phyloP scores from a whole-genome alignment of 2,113 vertebrate species.

The Corythornis vintsioides region DNA sequence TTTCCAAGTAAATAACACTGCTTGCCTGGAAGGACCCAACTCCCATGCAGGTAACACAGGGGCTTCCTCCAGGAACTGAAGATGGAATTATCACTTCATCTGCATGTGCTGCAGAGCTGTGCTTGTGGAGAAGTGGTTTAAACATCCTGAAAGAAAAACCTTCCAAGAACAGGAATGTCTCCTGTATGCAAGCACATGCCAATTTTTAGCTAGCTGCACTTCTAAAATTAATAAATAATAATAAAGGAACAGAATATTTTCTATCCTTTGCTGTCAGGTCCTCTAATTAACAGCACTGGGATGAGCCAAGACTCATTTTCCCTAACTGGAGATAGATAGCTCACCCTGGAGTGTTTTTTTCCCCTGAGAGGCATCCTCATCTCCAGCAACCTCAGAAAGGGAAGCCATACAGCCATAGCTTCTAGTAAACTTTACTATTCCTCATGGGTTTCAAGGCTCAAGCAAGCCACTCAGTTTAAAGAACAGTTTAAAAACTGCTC shows the following conservation, averaged over 20 bases:
- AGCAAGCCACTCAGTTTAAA: neutral
- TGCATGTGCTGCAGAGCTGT: neutral
- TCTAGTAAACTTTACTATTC: neutral
- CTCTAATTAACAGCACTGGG: neutral
- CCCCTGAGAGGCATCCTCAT: neutral
- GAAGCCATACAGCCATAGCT: neutral
- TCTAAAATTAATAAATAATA: neutral
- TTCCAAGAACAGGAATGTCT: neutral
- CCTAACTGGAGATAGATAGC: neutral
- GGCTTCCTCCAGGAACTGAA: neutral
- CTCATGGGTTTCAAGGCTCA: neutral
- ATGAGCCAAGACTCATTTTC: neutral
- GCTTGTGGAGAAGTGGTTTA: neutral
- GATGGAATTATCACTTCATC: neutral
- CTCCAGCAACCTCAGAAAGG: neutral
- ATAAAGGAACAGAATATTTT: neutral
- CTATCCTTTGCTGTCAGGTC: neutral
- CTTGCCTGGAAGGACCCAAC: neutral
- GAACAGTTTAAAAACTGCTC: neutral
- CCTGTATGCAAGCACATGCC: neutral
- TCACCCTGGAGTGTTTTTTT: neutral
- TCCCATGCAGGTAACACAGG: accelerated
- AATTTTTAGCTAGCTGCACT: neutral
- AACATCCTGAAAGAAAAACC: neutral
- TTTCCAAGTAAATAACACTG: neutral